phyloP scores from a whole-genome alignment of 2,113 vertebrate species.

The Formicarius rufipectus region DNA sequence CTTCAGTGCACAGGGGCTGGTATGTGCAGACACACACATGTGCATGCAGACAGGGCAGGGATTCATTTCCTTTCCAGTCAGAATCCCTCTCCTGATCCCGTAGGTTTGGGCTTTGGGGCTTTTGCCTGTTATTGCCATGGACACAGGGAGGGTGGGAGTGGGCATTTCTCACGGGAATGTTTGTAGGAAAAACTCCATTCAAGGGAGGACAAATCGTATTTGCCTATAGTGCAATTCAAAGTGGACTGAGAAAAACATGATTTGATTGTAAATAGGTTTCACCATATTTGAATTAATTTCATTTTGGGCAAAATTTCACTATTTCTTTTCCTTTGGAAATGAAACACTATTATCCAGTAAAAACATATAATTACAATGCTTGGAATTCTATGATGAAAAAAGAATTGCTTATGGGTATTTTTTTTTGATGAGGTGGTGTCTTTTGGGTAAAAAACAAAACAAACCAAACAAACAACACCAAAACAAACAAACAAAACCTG shows the following conservation, averaged over 20 bases:
- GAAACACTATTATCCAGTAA: background rate
- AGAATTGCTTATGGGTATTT: background rate
- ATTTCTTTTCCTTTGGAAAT: background rate
- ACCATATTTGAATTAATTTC: background rate
- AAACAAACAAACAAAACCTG: no score
- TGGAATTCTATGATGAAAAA: background rate
- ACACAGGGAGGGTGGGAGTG: background rate
- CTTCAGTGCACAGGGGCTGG: background rate
- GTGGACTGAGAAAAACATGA: background rate
- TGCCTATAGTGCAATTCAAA: background rate
- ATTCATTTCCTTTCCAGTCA: background rate
- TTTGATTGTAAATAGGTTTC: background rate
- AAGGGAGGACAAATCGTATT: background rate
- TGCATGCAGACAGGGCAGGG: rapidly evolving
- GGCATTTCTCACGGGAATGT: background rate
- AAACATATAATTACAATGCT: background rate
- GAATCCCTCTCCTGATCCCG: background rate
- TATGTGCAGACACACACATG: background rate
- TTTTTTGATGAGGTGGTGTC: background rate
- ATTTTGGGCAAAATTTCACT: background rate
- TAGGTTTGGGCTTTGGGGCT: background rate
- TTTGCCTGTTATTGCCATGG: background rate
- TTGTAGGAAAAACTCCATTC: background rate
- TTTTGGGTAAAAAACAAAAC: background rate
- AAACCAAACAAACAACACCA: no score